Conservation (phyloP, 2,113 vertebrate genomes). For the Cinclus cinclus region DNA sequence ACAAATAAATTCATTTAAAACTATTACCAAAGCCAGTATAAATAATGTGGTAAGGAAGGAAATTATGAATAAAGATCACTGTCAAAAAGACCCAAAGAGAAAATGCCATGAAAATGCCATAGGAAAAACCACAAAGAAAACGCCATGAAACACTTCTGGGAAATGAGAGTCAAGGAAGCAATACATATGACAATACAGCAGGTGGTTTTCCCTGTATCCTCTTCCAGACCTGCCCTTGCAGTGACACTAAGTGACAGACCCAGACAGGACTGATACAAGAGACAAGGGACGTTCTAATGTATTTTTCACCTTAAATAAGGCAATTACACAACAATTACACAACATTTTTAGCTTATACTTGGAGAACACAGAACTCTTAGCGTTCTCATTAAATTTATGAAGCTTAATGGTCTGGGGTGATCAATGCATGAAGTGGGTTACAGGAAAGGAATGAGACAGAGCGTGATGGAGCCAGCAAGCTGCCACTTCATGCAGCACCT, state of each 20-base stretch:
- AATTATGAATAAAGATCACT: not conserved
- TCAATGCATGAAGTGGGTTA: not conserved
- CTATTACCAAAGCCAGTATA: not conserved
- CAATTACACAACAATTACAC: not conserved
- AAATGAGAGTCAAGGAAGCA: not conserved
- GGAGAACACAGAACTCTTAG: not conserved
- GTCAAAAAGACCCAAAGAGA: not conserved
- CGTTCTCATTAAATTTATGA: not conserved
- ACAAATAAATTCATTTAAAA: not conserved
- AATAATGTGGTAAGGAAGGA: not conserved
- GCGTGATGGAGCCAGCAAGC: accelerated
- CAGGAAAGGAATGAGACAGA: accelerated
- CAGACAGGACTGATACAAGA: not conserved
- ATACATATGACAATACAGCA: not conserved
- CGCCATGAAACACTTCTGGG: not conserved
- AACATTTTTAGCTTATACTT: not conserved
- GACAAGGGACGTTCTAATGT: not conserved
- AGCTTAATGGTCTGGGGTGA: not conserved
- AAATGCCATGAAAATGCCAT: not conserved
- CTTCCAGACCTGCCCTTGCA: not conserved
- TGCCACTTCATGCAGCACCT: accelerated
- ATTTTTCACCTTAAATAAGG: not conserved
- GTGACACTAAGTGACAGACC: not conserved
- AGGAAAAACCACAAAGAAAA: not conserved
- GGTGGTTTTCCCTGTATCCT: not conserved